Base-by-base conservation (phyloP, 2,113 vertebrate species). In the Engraulis encrasicolus region DNA sequence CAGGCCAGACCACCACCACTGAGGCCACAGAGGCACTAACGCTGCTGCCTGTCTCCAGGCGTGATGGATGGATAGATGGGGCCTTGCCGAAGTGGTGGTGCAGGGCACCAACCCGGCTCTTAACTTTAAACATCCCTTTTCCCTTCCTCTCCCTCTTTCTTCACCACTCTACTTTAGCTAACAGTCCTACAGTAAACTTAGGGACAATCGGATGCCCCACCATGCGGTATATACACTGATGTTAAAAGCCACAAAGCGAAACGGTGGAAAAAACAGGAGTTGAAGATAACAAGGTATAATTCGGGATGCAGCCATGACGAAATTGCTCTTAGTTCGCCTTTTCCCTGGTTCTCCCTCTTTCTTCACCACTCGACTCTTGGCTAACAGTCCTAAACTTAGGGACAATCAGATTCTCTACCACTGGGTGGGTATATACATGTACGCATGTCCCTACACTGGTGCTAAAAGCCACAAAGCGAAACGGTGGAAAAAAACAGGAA, bases 241-340 rank as follows among this genome's bases (percentile, higher is more conserved):
- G 66, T 74, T 4, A 74, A 34, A 66, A 74, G 31, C 9, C 27
- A 12, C 11, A 74, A 74, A 74, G 12, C 0, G 18, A 74, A 74
- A 74, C 66, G 31, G n/a, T n/a, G n/a, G n/a, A 15, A 34, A 45
- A 45, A 9, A 74, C 17, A 31, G 23, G 27, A 74, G 27, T 31
- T 17, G 66, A 74, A 18, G 66, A 74, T 74, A 74, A 74, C 66
- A n/a, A n/a, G n/a, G n/a, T n/a, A 74, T 74, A 74, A 74, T 74
- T 74, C 14, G 27, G 15, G 66, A 36, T 74, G 31, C 66, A 74
- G 66, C 34, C 66, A 34, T 74, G 66, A 31, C n/a, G n/a, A n/a
- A n/a, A n/a, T n/a, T n/a, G n/a, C n/a, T n/a, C n/a, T n/a, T n/a
- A n/a, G n/a, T n/a, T n/a, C n/a, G n/a, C 27, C 66, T 34, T 74